phyloP scores from a whole-genome alignment of 2,797 vertebrate genomes.

The Ambastaia sidthimunki region DNA sequence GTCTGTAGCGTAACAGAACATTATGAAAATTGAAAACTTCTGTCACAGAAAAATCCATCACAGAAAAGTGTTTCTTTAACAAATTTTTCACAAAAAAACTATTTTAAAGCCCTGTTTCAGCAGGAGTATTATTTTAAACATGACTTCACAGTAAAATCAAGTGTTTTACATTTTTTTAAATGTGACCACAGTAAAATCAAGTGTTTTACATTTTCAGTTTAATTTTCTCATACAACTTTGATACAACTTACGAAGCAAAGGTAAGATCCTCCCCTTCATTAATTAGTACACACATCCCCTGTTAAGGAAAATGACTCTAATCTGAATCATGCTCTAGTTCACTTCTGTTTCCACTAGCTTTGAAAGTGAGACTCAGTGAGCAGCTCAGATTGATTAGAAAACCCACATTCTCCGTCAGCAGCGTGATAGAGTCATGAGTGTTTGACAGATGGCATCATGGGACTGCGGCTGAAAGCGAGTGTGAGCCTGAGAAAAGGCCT shows the following conservation, averaged over 20 bases:
- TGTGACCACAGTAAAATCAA: too few species aligned
- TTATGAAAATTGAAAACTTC: neutral
- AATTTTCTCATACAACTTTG: too few species aligned
- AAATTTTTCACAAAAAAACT: too few species aligned
- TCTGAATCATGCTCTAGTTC: neutral
- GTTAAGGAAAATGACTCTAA: neutral
- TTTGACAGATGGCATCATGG: constrained; percentile 57
- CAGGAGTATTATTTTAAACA: too few species aligned
- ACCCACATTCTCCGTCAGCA: constrained; percentile 43
- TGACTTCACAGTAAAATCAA: too few species aligned
- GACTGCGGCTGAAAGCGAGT: constrained; percentile 36
- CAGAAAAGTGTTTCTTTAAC: too few species aligned
- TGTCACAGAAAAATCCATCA: too few species aligned
- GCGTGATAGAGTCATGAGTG: constrained; percentile 56
- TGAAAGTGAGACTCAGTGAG: neutral
- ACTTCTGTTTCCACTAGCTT: neutral
- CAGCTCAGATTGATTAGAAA: constrained; percentile 19
- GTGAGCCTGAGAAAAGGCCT: constrained; percentile 51
- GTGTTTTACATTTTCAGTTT: too few species aligned
- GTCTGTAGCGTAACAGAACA: neutral
- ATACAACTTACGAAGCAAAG: too few species aligned
- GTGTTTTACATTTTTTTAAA: too few species aligned
- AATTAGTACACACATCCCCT: neutral
- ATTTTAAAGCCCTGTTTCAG: too few species aligned
- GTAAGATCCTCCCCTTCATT: too few species aligned